Base-by-base conservation (phyloP, 2,797 vertebrate species). In the Helostoma temminkii region DNA sequence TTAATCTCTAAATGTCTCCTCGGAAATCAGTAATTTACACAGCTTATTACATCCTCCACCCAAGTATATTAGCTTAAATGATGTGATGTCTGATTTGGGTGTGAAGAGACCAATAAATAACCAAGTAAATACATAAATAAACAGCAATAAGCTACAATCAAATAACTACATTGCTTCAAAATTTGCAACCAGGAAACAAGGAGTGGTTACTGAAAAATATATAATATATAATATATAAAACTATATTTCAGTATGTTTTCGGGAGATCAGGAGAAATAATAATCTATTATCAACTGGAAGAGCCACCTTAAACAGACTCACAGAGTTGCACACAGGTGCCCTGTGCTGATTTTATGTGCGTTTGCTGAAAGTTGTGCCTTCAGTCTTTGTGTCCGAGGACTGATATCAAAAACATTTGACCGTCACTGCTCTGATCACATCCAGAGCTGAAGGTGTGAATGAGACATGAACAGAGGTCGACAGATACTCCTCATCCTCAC, bases 1-100 rank as follows among this genome's bases (percentile, higher is more conserved):
- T 79, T 83, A 83, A 83, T 84, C 65, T 82, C 56, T 66, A 18
- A 83, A 81, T 11, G 49, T 74, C 52, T 73, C 56, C 39, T 37
- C 46, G 9, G 7, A 39, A 8, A 53, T 73, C 52, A 2, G 47
- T 0, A n/a, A n/a, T 34, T 60, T 41, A 49, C 43, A 39, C 30
- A n/a, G 10, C 62, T 50, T 64, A 59, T 50, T 25, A 48, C 1
- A 12, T 53, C 26, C 2, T 77, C 56, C 19, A 46, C n/a, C 49
- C 30, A 78, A 71, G 11, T 26, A 30, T 50, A 57, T 70, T 7
- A 30, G 14, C 45, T 46, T 2, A 3, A n/a, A 15, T 71, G 71
- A 80, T 22, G 25, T 26, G 54, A 64, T 42, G 71, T 58, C 61
- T 78, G 26, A 66, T 60, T 34, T 32, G 2, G 34, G 18, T 11